Evolutionary conservation across 2,888 invertebrate species (phyloP), one percentile per base, ranked within the genome.

Genomic region (Macropis europaea): DNA sequence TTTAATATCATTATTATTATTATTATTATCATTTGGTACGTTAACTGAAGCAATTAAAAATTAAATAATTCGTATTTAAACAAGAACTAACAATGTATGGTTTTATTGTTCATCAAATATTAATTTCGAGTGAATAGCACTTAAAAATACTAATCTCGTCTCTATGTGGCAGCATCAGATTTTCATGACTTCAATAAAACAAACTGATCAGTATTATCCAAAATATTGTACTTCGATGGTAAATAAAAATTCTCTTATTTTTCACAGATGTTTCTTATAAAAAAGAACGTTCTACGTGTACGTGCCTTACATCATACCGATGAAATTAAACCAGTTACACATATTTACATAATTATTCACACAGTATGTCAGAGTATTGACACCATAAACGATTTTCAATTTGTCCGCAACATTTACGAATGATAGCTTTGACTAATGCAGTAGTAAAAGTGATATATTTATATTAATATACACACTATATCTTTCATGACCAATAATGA

Each of bases 341-440:
- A 53, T 73, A 70, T 73, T 40, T 70, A 73, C 72, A 73, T 36
- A 70, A 73, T 57, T 70, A 69, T 72, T 72, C 72, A 73, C 59
- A 70, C 19, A 70, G 17, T 38, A 53, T 59, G 53, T 52, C 72
- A 70, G 45, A 42, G 11, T 32, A 17, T 64, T 43, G 52, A 71
- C 62, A 69, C 6, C n/a, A 56, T 42, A 54, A 69, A 69, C 24
- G 48, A 63, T 70, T 72, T 56, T 17, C 38, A 56, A 57, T 69
- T 69, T 52, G 28, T 54, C 42, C 43, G 54, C n/a, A 62, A 50
- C 50, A 13, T 54, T 34, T 48, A 69, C 45, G 22, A 60, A 52
- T 19, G 26, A 68, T 34, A 7, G 28, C 28, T 24, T 42, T 42
- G 48, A 26, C 15, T 61, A 36, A 34, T 61, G 40, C 24, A 13